Base-by-base conservation (phyloP, 2,888 invertebrate species). In the Brenthis ino region DNA sequence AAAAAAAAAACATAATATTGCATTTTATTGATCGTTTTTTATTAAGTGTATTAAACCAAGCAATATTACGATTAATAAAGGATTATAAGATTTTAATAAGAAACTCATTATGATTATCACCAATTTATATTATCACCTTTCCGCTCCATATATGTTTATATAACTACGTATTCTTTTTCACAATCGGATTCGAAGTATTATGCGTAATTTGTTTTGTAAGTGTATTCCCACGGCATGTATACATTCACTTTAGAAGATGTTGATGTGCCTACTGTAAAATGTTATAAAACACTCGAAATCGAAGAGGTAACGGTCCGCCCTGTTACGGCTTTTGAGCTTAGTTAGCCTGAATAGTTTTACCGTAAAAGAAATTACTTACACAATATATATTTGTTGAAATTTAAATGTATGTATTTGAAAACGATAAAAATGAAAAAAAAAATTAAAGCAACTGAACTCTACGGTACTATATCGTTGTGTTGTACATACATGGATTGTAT, bases 181-280 rank as follows among this genome's bases (percentile, higher is more conserved):
- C 70, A 70, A 70, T 72, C 68, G 24, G 57, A 69, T 61, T 55
- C 53, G 66, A 50, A 63, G 43, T 47, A 57, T 65, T 65, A 50
- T 60, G 16, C 28, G n/a, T 64, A 55, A 67, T 63, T 43, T 33
- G 50, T 63, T 65, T 70, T 68, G 63, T 69, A 65, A 63, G 37
- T 43, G 33, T 57, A 57, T 71, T 72, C 72, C 72, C 72, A 72
- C 72, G 72, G 65, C 55, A 43, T 16, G 33, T 57, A 67, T 69
- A 67, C 72, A 63, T 69, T 72, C 72, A 64, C 70, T 72, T 72
- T 58, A 53, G 61, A 60, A 64, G 56, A 63, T 51, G 55, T 67
- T 13, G 66, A 56, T 64, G 60, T 63, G 63, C 37, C 28, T 57
- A 53, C 28, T 57, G 47, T 67, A 57, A 63, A 67, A 63, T 63